Conservation (phyloP, 2,888 invertebrate species). For the Torymus aiolomorphi region DNA sequence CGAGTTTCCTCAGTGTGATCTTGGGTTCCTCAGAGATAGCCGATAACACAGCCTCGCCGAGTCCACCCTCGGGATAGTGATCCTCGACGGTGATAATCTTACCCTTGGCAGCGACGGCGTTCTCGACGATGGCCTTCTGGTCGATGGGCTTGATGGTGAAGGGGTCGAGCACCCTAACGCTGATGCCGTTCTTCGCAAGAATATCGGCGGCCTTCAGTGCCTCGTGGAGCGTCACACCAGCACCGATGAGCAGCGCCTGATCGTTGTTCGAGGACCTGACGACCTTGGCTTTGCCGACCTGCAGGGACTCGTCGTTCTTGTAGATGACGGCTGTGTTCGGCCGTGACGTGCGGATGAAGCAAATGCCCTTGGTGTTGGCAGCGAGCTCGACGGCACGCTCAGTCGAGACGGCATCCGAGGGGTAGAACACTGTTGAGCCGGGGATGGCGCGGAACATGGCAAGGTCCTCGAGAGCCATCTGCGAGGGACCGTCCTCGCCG, state of each 20-base stretch:
- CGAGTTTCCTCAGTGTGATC: conserved; percentile 86
- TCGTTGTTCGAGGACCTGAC: conserved; percentile 87
- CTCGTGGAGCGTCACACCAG: conserved; percentile 95
- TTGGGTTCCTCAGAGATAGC: conserved; percentile 85
- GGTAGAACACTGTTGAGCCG: conserved; percentile 87
- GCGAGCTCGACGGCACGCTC: conserved; percentile 97
- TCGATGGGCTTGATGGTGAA: conserved; percentile 98
- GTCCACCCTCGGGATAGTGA: conserved; percentile 96
- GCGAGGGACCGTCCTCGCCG: conserved; percentile 98
- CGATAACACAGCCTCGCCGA: conserved; percentile 95
- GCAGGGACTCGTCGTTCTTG: conserved; percentile 87
- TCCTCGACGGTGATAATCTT: conserved; percentile 95
- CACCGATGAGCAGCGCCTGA: conserved; percentile 90
- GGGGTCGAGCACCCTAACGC: conserved; percentile 92
- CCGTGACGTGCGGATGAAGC: conserved; percentile 96
- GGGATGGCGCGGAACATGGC: conserved; percentile 96
- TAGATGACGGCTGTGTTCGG: conserved; percentile 94
- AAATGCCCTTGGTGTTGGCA: conserved; percentile 95
- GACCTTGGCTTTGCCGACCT: conserved; percentile 87
- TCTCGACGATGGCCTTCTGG: conserved; percentile 82
- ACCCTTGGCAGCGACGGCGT: conserved; percentile 88
- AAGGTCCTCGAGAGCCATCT: conserved; percentile 99
- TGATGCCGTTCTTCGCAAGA: conserved; percentile 83
- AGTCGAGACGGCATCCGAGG: conserved; percentile 93
- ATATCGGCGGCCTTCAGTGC: conserved; percentile 89